Percentiles rank a stretch among this genome's conserved stretches.
phyloP scores from a whole-genome alignment of 2,888 invertebrate species.

The Thera obeliscata region DNA sequence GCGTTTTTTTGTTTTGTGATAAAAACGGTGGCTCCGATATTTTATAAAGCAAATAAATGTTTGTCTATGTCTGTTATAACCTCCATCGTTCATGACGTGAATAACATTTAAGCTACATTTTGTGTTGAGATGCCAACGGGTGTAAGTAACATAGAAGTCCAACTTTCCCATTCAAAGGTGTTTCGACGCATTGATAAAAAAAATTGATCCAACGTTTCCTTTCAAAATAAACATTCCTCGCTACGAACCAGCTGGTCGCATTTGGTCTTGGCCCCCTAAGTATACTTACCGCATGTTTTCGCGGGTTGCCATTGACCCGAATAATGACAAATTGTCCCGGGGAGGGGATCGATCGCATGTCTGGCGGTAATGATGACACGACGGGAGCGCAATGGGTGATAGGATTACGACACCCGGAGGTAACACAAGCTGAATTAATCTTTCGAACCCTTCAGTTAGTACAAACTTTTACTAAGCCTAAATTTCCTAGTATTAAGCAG shows the following conservation, averaged over 20 bases:
- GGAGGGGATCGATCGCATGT: conserved; percentile 36
- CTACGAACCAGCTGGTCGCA: conserved; percentile 16
- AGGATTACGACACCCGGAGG: conserved; percentile 8
- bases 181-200: background rate
- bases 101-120: too few relatives aligned
- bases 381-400: conserved; percentile 17
- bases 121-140: too few relatives aligned
- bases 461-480: too few relatives aligned
- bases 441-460: background rate
- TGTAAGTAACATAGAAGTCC: too few relatives aligned
- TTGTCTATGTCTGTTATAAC: too few relatives aligned
- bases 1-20: too few relatives aligned
- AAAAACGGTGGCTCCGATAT: too few relatives aligned
- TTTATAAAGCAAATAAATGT: too few relatives aligned
- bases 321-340: conserved; percentile 40
- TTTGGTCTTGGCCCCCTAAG: background rate
- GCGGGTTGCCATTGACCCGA: conserved; percentile 36
- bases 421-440: background rate
- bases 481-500: too few relatives aligned
- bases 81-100: too few relatives aligned
- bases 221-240: conserved; percentile 11
- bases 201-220: conserved; percentile 4
- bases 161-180: background rate
- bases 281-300: conserved; percentile 22
- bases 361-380: conserved; percentile 38